Percentiles rank a stretch among this genome's conserved stretches.
phyloP scores from a whole-genome alignment of 2,113 vertebrate species.

The Peromyscus polionotus region DNA sequence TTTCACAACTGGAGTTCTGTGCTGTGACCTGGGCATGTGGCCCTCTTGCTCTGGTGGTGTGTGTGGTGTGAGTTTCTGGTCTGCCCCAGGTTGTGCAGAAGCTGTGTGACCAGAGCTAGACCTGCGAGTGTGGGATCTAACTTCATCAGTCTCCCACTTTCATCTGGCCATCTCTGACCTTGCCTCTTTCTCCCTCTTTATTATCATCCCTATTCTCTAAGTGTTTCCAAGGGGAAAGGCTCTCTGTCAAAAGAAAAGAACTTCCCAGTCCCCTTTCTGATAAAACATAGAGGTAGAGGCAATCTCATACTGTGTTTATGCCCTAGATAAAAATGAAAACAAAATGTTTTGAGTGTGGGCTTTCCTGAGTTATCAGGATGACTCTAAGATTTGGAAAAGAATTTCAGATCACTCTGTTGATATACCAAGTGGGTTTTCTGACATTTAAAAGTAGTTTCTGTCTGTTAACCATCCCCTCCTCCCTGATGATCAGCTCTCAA shows the following conservation, averaged over 20 bases:
- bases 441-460: not conserved
- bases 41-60: not conserved
- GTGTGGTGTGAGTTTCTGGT: not conserved
- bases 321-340: not conserved
- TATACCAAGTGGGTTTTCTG: not conserved
- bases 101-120: not conserved
- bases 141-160: not conserved
- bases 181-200: not conserved
- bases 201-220: not conserved
- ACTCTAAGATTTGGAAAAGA: not conserved
- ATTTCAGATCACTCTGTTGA: not conserved
- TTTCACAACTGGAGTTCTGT: too few relatives aligned
- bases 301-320: not conserved
- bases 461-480: not conserved
- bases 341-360: too few relatives aligned
- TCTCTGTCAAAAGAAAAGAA: not conserved
- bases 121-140: not conserved
- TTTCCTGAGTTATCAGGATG: not conserved
- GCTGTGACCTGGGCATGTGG: not conserved
- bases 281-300: not conserved
- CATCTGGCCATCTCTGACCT: not conserved
- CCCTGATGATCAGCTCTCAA: not conserved
- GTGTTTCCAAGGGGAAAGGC: not conserved
- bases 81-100: not conserved
- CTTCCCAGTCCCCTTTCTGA: not conserved